phyloP scores from a whole-genome alignment of 2,113 vertebrate species.

The Alethe diademata region DNA sequence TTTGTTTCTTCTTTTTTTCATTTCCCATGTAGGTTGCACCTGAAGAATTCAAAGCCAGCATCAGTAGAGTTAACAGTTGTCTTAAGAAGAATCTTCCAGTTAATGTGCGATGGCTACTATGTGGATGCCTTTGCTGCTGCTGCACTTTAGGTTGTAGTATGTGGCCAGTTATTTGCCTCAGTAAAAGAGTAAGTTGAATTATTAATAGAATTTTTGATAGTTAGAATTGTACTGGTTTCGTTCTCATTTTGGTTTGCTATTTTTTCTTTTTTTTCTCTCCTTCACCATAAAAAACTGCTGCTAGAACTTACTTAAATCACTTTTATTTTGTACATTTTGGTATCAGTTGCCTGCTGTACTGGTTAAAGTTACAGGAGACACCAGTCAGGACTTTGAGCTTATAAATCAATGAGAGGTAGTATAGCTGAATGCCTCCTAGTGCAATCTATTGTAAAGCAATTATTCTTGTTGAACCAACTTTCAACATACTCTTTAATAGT shows the following conservation, averaged over 20 bases:
- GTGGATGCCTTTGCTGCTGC: conserved; percentile 98
- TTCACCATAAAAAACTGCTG: background rate
- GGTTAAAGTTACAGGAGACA: background rate
- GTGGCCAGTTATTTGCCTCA: conserved; percentile 99
- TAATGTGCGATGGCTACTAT: conserved; percentile 96
- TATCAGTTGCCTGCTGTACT: background rate
- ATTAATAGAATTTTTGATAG: background rate
- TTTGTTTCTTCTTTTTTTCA: background rate
- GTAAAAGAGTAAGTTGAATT: conserved; percentile 91
- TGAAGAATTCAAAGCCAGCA: conserved; percentile 98
- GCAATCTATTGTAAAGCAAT: background rate
- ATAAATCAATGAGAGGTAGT: background rate
- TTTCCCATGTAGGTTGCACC: conserved; percentile 85
- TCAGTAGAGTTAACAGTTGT: conserved; percentile 94
- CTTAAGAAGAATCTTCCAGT: conserved; percentile 96
- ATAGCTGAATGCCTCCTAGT: background rate
- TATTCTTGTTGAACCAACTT: background rate
- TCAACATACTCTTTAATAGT: background rate
- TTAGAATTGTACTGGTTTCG: background rate
- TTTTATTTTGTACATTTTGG: background rate
- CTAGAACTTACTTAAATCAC: background rate
- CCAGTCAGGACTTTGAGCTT: background rate
- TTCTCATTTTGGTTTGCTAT: background rate
- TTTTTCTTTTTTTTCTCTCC: background rate
- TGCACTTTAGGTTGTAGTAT: conserved; percentile 98